Evolutionary conservation across 2,888 invertebrate species (phyloP).

Genomic region (Andrena bucephala): DNA sequence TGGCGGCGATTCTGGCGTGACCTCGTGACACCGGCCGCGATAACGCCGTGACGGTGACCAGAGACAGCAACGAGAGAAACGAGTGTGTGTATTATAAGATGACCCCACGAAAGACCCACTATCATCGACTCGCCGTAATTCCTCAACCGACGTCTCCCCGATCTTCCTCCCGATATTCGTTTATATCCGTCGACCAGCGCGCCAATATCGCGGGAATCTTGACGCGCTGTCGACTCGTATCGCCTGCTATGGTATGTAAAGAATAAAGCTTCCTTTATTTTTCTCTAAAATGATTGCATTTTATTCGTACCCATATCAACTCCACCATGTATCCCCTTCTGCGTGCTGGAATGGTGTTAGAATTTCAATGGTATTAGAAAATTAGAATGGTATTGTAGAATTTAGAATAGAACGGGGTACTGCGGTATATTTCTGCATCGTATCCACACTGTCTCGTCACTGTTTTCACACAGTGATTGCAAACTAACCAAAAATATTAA

Average conservation of each 20-base stretch:
- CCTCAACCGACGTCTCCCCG: conserved; percentile 59
- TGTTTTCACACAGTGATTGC: no score
- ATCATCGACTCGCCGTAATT: conserved; percentile 66
- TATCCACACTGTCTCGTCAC: no score
- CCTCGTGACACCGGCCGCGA: conserved; percentile 65
- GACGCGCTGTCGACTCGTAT: conserved; percentile 76
- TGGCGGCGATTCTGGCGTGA: conserved; percentile 87
- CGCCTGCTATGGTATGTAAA: conserved; percentile 82
- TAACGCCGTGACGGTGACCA: background rate
- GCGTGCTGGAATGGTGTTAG: no score
- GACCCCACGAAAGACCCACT: conserved; percentile 51
- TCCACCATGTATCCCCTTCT: no score
- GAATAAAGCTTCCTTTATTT: conserved; percentile 83
- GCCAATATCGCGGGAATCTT: conserved; percentile 66
- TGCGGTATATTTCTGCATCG: no score
- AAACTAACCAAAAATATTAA: no score
- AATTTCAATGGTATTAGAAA: no score
- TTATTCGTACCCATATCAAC: no score
- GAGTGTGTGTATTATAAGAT: conserved; percentile 60
- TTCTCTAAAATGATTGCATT: conserved; percentile 72
- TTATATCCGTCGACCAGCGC: conserved; percentile 76
- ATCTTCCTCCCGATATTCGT: conserved; percentile 79
- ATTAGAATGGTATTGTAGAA: no score
- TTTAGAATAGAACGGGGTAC: no score
- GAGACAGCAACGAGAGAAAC: conserved; percentile 22